phyloP scores from a whole-genome alignment of 1,140 invertebrate genomes.

The Sitophilus oryzae region DNA sequence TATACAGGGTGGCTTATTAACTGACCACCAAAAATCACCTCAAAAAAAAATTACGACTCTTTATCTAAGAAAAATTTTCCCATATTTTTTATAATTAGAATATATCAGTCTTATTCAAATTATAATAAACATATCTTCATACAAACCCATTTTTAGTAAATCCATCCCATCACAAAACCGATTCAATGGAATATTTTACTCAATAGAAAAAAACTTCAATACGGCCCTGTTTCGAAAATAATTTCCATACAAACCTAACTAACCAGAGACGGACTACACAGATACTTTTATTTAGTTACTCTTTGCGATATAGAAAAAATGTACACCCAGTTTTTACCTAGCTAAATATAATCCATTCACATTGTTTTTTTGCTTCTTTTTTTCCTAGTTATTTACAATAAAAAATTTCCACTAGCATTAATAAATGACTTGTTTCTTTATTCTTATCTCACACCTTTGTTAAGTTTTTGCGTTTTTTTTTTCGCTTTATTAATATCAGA shows the following conservation, averaged over 20 bases:
- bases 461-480: background rate
- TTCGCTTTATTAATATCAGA: background rate
- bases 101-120: no score
- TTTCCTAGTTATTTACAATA: background rate
- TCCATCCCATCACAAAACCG: no score
- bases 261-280: background rate
- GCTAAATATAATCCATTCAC: background rate
- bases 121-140: no score
- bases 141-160: no score
- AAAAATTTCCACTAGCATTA: background rate
- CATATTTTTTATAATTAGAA: no score
- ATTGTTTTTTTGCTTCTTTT: no score
- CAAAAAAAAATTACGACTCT: no score
- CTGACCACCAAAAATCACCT: no score
- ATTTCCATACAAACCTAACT: background rate
- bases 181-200: no score
- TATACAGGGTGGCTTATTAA: no score
- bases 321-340: background rate
- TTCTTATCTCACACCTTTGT: background rate
- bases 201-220: no score
- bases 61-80: no score
- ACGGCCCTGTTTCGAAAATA: background rate
- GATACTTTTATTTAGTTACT: background rate
- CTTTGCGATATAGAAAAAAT: background rate
- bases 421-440: background rate